A percentile compares a stretch with the other conserved stretches of the same genome.
phyloP scores from a whole-genome alignment of 2,113 vertebrate species.

The Chrysemys picta region DNA sequence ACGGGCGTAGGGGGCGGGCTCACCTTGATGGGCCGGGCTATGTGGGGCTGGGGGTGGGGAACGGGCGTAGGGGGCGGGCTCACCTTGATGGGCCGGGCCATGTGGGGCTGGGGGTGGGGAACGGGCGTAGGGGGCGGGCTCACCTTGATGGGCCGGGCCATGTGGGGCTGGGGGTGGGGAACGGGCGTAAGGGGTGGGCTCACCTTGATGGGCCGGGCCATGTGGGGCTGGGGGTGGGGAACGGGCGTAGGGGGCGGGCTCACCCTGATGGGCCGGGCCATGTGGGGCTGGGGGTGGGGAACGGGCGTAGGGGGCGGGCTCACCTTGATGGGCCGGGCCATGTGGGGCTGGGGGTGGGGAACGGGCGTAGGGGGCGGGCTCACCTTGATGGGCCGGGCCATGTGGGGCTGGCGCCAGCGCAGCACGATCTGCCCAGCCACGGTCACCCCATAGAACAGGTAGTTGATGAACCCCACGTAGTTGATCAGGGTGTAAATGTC shows the following conservation, averaged over 20 bases:
- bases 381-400: constrained; percentile 91
- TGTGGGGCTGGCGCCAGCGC: constrained; percentile 86
- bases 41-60: no score
- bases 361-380: background rate
- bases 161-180: constrained; percentile 80
- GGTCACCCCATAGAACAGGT: constrained; percentile 94
- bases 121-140: background rate
- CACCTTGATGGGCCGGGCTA: background rate
- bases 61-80: no score
- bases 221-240: no score
- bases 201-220: no score
- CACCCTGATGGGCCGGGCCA: background rate
- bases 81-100: background rate
- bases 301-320: no score
- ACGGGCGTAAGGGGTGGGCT: background rate
- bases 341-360: no score
- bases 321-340: no score
- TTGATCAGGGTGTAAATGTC: constrained; percentile 97
- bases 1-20: background rate
- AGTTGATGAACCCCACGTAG: constrained; percentile 96
- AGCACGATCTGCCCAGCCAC: constrained; percentile 93
- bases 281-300: background rate
- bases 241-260: fast-evolving
- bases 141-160: constrained; percentile 91
- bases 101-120: no score